Evolutionary conservation across 2,888 invertebrate genomes (phyloP).

Genomic region (Drosophila sordidapex): DNA sequence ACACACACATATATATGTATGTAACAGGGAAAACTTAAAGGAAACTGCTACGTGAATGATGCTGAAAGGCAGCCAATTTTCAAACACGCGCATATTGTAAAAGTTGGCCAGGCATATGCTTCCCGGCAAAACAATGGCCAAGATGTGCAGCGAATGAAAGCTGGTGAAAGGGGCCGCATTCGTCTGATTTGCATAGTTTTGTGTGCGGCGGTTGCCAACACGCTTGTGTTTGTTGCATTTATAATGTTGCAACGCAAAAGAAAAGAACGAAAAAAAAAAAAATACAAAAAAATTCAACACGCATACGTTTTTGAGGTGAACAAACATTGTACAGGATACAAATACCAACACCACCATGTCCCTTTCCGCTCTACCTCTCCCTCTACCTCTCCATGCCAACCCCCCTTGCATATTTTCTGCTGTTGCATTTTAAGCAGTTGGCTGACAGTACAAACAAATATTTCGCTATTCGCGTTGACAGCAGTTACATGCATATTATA

Average conservation of each 20-base stretch:
- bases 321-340: conserved; percentile 42
- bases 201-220: conserved; percentile 42
- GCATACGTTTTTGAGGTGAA: conserved; percentile 67
- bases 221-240: conserved; percentile 65
- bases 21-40: conserved; percentile 43
- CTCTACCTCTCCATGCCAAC: not conserved
- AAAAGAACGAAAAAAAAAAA: not conserved
- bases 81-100: conserved; percentile 65
- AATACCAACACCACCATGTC: not conserved
- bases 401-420: conserved; percentile 32
- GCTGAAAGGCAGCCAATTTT: conserved; percentile 68
- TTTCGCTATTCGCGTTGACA: conserved; percentile 70
- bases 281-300: conserved; percentile 51
- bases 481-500: conserved; percentile 67
- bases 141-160: conserved; percentile 21
- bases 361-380: accelerated
- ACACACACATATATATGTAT: conserved; percentile 13
- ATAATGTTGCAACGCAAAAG: conserved; percentile 61
- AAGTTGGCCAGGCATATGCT: conserved; percentile 67
- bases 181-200: conserved; percentile 73
- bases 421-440: conserved; percentile 77
- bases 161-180: conserved; percentile 40
- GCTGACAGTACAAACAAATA: conserved; percentile 33
- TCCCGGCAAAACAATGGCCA: conserved; percentile 53
- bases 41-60: conserved; percentile 44